Conservation (phyloP, 2,113 vertebrate species). For the Pelodiscus sinensis region DNA sequence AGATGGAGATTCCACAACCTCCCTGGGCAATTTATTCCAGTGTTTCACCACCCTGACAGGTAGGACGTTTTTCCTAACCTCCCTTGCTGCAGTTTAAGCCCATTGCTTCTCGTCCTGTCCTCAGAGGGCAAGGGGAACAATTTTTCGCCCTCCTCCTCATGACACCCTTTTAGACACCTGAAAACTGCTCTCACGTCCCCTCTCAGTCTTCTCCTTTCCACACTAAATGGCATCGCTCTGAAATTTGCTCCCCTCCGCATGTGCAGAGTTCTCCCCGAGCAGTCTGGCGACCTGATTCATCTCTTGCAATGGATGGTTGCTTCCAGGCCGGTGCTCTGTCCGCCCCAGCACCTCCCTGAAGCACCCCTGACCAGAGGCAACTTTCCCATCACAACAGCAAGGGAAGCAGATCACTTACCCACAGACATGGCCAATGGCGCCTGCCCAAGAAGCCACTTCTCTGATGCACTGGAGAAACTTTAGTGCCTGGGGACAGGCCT, state of each 20-base stretch:
- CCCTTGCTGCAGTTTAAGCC: too few species aligned
- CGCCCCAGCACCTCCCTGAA: not conserved
- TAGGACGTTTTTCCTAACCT: too few species aligned
- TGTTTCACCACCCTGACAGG: too few species aligned
- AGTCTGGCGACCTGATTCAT: not conserved
- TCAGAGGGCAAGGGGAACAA: too few species aligned
- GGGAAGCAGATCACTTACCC: slow-evolving; percentile 47
- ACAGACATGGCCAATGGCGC: slow-evolving; percentile 53
- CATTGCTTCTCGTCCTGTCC: too few species aligned
- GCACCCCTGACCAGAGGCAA: not conserved
- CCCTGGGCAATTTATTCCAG: too few species aligned
- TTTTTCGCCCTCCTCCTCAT: too few species aligned
- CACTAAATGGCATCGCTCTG: not conserved
- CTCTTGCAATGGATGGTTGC: not conserved
- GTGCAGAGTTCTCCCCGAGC: not conserved
- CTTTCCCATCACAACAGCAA: not conserved
- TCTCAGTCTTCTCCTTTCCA: too few species aligned
- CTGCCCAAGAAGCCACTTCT: slow-evolving; percentile 62
- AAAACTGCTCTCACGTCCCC: too few species aligned
- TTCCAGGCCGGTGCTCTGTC: not conserved
- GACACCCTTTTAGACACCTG: too few species aligned
- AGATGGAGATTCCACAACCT: too few species aligned
- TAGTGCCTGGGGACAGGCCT: slow-evolving; percentile 42
- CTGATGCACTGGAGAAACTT: slow-evolving; percentile 37
- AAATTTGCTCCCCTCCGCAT: not conserved